A percentile compares a stretch with the other conserved stretches of the same genome.
Conservation (phyloP, 2,888 invertebrate genomes). For the Drosophila subsilvestris region DNA sequence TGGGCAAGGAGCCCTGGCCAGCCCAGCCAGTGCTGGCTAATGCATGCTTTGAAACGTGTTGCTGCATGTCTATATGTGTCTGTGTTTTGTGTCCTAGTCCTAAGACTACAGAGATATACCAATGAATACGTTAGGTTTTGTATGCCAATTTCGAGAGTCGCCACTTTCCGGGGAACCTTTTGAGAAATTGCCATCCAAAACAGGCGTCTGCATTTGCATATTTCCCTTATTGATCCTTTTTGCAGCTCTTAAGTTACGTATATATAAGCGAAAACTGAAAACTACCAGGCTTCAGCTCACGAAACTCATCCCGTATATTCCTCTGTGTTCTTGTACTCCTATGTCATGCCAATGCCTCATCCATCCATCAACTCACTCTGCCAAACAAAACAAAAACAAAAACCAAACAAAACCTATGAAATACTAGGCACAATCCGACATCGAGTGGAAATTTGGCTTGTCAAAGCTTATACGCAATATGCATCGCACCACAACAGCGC, state of each 20-base stretch:
- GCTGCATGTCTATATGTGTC: slow-evolving; percentile 71
- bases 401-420: slow-evolving; percentile 66
- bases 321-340: slow-evolving; percentile 64
- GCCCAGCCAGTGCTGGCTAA: slow-evolving; percentile 48
- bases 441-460: slow-evolving; percentile 99
- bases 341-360: slow-evolving; percentile 43
- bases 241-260: slow-evolving; percentile 73
- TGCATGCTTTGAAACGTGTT: slow-evolving; percentile 66
- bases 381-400: too few species aligned
- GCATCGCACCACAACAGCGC: slow-evolving; percentile 98
- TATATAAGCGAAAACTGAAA: slow-evolving; percentile 14
- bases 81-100: slow-evolving; percentile 48
- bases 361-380: slow-evolving; percentile 35
- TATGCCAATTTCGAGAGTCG: slow-evolving; percentile 60
- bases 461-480: slow-evolving; percentile 99
- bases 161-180: too few species aligned
- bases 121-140: slow-evolving; percentile 68
- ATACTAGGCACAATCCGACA: slow-evolving; percentile 97
- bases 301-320: slow-evolving; percentile 63
- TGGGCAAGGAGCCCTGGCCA: slow-evolving; percentile 44
- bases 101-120: slow-evolving; percentile 61
- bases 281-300: slow-evolving; percentile 50
- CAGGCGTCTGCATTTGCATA: slow-evolving; percentile 64
- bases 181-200: slow-evolving; percentile 64
- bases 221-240: slow-evolving; percentile 62